A percentile compares a stretch with the other conserved stretches of the same genome.
phyloP scores from a whole-genome alignment of 2,888 invertebrate genomes.

The Drosophila meridionalis region DNA sequence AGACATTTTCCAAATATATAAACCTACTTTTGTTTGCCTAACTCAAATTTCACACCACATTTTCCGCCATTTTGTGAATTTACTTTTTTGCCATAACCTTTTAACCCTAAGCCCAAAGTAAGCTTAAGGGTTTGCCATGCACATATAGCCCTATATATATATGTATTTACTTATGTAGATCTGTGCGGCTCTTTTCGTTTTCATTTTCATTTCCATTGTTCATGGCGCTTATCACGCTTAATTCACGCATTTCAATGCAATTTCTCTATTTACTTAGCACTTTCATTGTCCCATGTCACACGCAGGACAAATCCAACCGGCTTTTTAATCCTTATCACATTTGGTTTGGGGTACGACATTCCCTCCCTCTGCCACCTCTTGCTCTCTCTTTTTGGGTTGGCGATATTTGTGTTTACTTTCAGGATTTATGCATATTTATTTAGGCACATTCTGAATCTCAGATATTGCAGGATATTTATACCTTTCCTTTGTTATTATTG shows the following conservation, averaged over 20 bases:
- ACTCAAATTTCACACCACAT: conserved; percentile 1
- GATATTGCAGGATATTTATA: conserved; percentile 36
- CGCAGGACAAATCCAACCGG: conserved; percentile 41
- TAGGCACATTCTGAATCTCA: conserved; percentile 56
- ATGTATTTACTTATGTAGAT: conserved; percentile 28
- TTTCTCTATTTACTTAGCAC: conserved; percentile 74
- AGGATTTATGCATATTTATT: conserved; percentile 72
- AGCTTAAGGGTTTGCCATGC: conserved; percentile 26
- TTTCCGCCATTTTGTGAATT: conserved; percentile 37
- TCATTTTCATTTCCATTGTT: conserved; percentile 18
- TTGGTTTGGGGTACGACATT: conserved; percentile 17
- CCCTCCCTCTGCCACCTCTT: not conserved
- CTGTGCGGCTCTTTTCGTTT: conserved; percentile 5
- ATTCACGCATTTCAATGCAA: conserved; percentile 57
- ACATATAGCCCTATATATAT: not conserved
- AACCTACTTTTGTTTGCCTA: not conserved
- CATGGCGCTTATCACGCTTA: conserved; percentile 56
- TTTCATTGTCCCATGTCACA: conserved; percentile 56
- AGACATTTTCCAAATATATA: not conserved
- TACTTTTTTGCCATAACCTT: conserved; percentile 2
- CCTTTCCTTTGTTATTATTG: conserved; percentile 62
- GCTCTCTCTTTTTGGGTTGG: not conserved
- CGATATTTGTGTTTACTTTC: conserved; percentile 44
- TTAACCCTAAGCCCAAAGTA: conserved; percentile 6
- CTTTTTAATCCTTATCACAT: conserved; percentile 77